Evolutionary conservation across 2,888 invertebrate genomes (phyloP).

Genomic region (Phania funesta): DNA sequence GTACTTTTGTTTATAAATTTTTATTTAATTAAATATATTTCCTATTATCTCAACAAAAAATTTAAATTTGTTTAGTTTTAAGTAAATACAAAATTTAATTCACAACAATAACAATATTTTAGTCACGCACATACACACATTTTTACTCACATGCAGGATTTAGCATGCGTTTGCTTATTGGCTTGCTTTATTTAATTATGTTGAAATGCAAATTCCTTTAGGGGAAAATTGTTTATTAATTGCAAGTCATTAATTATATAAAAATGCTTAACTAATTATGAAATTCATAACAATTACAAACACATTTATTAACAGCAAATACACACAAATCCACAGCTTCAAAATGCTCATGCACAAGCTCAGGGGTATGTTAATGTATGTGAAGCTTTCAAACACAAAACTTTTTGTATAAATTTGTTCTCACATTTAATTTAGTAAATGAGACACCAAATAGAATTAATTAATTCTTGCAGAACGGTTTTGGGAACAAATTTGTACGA

Average conservation of each 20-base stretch:
- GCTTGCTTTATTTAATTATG: neutral
- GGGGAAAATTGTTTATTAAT: constrained; percentile 11
- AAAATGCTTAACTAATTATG: constrained; percentile 53
- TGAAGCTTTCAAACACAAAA: too few species aligned
- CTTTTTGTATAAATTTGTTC: too few species aligned
- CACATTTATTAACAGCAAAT: constrained; percentile 32
- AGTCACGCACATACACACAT: neutral
- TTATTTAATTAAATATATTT: neutral
- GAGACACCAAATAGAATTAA: too few species aligned
- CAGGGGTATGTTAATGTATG: too few species aligned
- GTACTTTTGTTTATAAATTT: neutral
- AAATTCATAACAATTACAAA: constrained; percentile 51
- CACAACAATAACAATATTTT: constrained; percentile 1
- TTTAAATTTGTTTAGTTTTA: neutral
- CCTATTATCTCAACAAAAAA: neutral
- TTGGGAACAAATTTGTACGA: too few species aligned
- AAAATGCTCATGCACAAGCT: too few species aligned
- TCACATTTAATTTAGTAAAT: too few species aligned
- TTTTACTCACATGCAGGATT: neutral
- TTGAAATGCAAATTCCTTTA: constrained; percentile 1
- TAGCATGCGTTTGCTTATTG: neutral
- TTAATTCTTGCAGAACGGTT: too few species aligned
- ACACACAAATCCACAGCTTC: too few species aligned
- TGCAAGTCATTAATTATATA: constrained; percentile 46
- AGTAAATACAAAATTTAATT: neutral